Conservation (phyloP, 2,797 vertebrate genomes). For the Syngnathus acus region DNA sequence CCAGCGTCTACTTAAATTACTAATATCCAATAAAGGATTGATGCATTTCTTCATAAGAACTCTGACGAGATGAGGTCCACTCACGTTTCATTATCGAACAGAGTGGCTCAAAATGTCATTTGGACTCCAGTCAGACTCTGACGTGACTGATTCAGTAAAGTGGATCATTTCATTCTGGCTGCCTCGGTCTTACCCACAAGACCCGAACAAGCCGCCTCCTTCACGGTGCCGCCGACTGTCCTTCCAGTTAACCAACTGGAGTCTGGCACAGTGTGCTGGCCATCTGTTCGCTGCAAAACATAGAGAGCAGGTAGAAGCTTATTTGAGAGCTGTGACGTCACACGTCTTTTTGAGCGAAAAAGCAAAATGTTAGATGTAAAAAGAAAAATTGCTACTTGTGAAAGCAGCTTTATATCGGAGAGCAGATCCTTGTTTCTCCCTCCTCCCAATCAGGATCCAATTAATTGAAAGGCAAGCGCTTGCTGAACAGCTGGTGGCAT, state of each 20-base stretch:
- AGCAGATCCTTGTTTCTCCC: conserved; percentile 59
- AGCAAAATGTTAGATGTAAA: too few species aligned
- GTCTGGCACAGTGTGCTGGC: conserved; percentile 64
- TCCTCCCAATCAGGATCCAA: conserved; percentile 73
- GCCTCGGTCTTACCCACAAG: conserved; percentile 41
- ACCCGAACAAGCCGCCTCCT: conserved; percentile 49
- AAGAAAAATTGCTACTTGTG: background rate
- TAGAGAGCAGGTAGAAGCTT: conserved; percentile 40
- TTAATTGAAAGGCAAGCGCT: conserved; percentile 73
- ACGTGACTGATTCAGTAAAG: conserved; percentile 40
- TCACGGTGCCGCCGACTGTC: conserved; percentile 66
- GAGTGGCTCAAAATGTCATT: background rate
- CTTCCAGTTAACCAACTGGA: conserved; percentile 67
- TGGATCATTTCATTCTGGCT: conserved; percentile 39
- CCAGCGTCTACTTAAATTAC: background rate
- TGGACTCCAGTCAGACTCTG: conserved; percentile 6
- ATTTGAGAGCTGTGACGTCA: conserved; percentile 29
- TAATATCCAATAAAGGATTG: background rate
- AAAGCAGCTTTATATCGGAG: conserved; percentile 53
- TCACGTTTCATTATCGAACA: conserved; percentile 1
- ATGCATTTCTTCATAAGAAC: background rate
- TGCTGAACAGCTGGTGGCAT: conserved; percentile 81
- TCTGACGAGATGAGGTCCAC: background rate
- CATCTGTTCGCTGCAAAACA: conserved; percentile 66
- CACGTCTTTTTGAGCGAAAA: conserved; percentile 35